These are phyloP conservation scores for Syngnathoides biaculeatus DNA, from an alignment of 2,113 vertebrate species.

Conservation along the genomic window DNA sequence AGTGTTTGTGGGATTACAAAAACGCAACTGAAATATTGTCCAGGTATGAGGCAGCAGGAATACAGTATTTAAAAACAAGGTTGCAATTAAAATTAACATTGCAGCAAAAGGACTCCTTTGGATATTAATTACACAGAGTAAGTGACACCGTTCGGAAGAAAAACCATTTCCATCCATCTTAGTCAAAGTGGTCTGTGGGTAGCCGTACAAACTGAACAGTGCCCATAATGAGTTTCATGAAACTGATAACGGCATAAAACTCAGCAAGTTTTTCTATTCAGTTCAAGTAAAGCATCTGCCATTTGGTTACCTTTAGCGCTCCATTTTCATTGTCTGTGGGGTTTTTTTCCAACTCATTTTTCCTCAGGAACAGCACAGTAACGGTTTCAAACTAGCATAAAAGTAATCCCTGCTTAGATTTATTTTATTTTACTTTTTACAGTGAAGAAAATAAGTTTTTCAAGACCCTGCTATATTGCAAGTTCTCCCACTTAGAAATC, in stretches of 20 bases:
- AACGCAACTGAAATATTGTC: not conserved
- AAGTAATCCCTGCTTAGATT: not conserved
- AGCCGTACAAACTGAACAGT: not conserved
- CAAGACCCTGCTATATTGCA: no score
- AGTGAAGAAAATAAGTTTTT: no score
- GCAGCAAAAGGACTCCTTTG: not conserved
- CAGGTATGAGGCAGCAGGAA: not conserved
- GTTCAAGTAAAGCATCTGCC: slow-evolving; percentile 16
- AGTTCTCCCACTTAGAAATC: no score
- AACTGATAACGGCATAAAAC: slow-evolving; percentile 32
- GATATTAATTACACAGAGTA: not conserved
- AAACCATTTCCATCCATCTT: not conserved
- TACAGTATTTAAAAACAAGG: not conserved
- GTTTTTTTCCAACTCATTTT: slow-evolving; percentile 1
- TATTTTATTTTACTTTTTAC: no score
- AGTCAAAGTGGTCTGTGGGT: not conserved
- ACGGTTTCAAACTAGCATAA: not conserved
- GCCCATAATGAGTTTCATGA: slow-evolving; percentile 28
- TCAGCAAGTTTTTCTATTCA: slow-evolving; percentile 26
- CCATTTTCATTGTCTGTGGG: slow-evolving; percentile 23
- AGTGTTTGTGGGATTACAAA: not conserved
- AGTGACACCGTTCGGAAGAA: not conserved
- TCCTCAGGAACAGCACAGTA: not conserved
- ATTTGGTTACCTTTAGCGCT: slow-evolving; percentile 32
- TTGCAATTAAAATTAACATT: no score